Percentiles rank a stretch among this genome's conserved stretches.
Evolutionary conservation across 2,888 invertebrate species (phyloP).

Genomic region (Ophion costatus): DNA sequence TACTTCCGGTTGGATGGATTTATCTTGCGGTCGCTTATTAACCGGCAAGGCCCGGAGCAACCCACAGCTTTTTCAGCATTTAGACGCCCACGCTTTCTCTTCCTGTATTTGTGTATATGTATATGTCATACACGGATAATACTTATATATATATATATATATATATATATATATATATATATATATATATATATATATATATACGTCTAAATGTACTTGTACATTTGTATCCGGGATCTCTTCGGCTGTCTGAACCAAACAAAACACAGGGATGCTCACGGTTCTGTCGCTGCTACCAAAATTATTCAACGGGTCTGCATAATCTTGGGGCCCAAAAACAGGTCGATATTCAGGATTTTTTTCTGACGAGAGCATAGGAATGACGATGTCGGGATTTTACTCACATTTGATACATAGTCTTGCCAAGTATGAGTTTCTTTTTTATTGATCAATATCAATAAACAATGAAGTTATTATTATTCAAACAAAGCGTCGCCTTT

Average conservation of each 20-base stretch:
- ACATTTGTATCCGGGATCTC: not conserved
- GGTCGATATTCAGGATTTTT: not conserved
- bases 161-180: not conserved
- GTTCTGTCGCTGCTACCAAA: not conserved
- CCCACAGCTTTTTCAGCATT: conserved; percentile 44
- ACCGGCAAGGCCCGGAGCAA: conserved; percentile 69
- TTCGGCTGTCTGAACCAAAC: not conserved
- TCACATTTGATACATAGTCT: not conserved
- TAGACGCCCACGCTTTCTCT: conserved; percentile 10
- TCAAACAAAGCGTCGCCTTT: too few relatives aligned
- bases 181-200: not conserved
- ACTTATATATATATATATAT: not conserved
- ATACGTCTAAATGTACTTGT: not conserved
- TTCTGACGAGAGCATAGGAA: not conserved
- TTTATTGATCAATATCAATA: not conserved
- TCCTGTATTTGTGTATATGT: not conserved
- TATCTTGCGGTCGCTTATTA: conserved; percentile 75
- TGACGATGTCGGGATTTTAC: not conserved
- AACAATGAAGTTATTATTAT: not conserved
- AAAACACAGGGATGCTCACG: not conserved
- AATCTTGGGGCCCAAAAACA: not conserved
- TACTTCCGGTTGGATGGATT: conserved; percentile 72
- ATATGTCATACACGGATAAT: not conserved
- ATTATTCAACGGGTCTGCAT: not conserved
- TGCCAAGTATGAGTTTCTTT: not conserved